Base-by-base conservation (phyloP, 2,888 invertebrate genomes). In the Papilio gigon region DNA sequence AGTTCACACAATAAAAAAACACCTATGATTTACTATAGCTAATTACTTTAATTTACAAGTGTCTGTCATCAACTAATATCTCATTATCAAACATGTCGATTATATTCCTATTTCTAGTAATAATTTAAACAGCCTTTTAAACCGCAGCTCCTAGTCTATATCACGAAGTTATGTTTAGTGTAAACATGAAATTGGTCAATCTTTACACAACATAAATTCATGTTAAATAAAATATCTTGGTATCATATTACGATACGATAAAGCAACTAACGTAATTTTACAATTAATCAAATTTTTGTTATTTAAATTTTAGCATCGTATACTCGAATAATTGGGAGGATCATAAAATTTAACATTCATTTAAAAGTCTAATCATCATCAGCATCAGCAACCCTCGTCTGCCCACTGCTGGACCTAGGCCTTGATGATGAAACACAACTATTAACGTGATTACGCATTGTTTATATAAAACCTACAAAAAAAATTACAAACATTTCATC, bases 381-480 rank as follows among this genome's bases (percentile, higher is more conserved):
- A n/a, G n/a, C n/a, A n/a, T n/a, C n/a, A n/a, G n/a, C n/a, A n/a
- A n/a, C n/a, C n/a, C n/a, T n/a, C n/a, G n/a, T n/a, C n/a, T n/a
- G n/a, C n/a, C n/a, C n/a, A n/a, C n/a, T n/a, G n/a, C n/a, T n/a
- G n/a, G n/a, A n/a, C n/a, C n/a, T n/a, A n/a, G n/a, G n/a, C n/a
- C n/a, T n/a, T n/a, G n/a, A n/a, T n/a, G n/a, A n/a, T n/a, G n/a
- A n/a, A n/a, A n/a, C n/a, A n/a, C n/a, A n/a, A n/a, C n/a, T n/a
- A n/a, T n/a, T n/a, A n/a, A n/a, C n/a, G n/a, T n/a, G n/a, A n/a
- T n/a, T n/a, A n/a, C n/a, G n/a, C 2, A 3, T 22, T 1, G 22
- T 47, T 53, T 53, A 53, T 27, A n/a, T 53, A 53, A 53, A 47
- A 6, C 22, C 47, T 47, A 47, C 11, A 11, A 22, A 47, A 22